Base-by-base conservation (phyloP, 2,113 vertebrate species). In the Myocastor coypus region DNA sequence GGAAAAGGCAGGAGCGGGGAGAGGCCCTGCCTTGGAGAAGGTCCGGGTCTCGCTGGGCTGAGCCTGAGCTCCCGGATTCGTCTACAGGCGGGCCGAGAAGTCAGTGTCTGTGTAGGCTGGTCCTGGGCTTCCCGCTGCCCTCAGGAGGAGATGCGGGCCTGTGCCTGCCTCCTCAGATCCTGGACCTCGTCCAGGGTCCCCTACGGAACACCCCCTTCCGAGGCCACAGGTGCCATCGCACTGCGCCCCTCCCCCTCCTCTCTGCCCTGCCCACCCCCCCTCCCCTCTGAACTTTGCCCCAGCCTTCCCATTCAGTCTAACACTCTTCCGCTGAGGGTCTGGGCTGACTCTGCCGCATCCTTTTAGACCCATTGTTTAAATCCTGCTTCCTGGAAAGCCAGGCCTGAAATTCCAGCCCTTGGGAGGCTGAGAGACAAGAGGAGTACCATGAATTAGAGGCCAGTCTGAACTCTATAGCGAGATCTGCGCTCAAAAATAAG, bases 141-240 rank as follows among this genome's bases (percentile, higher is more conserved):
- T 82, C 46, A 12, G 50, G 32, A 64, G 16, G 40, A 83, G 16
- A 52, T 7, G 24, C 57, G 17, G 37, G 17, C 69, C 50, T 3
- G 16, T 83, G 84, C 59, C 61, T 46, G 89, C 75, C 24, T 52
- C 52, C 63, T 28, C 37, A 40, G 34, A 6, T 26, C 71, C 84
- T n/a, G 12, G 3, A 24, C 42, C 28, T 11, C 40, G 26, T 3
- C 40, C 26, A 7, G 7, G 14, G 14, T 16, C 75, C 26, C 66
- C 42, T 10, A 20, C 46, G 24, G 50, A 1, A 10, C 0, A 0
- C 24, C 46, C 8, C 59, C 73, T 63, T 46, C 40, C 7, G 1
- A 17, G 6, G 16, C 5, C 64, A 69, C 16, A 0, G 2, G 19
- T 14, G 17, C 73, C 42, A 2, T 7, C 50, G 3, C 12, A 2